Evolutionary conservation across 2,113 vertebrate species (phyloP), one percentile per base, ranked within the genome.

Genomic region (Melanerpes formicivorus): DNA sequence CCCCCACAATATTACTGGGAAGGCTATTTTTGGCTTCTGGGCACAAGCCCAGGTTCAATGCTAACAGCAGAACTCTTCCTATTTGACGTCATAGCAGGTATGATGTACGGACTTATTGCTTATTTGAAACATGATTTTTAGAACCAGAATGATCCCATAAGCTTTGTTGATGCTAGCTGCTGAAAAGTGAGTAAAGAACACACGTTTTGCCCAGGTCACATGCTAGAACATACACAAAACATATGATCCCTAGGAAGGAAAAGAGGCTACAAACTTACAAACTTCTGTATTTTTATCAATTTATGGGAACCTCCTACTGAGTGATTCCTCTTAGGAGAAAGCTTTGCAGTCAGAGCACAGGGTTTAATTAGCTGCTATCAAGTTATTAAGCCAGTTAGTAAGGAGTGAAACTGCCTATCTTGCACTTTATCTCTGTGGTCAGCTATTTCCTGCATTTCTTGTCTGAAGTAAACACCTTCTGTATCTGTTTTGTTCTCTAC

Each of bases 311-410:
- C 58, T 70, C 11, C 18, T 52, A 34, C 64, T 40, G 71, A 67
- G 40, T 65, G 70, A 73, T 9, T 23, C 50, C 40, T 75, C n/a
- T 52, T 69, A 30, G 60, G 10, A 87, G 66, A 54, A 37, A 52
- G 52, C 59, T 84, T 73, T 88, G 25, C 44, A 84, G 80, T 52
- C 48, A 91, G 30, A 74, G 48, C 55, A 56, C 23, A 55, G 44
- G 40, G 64, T 63, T 82, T 84, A 84, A 78, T 69, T 88, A 84
- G 88, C 80, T 55, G 48, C 32, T 75, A 60, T 66, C 10, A 56
- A 85, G 58, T 67, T 77, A 91, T 85, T 93, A 93, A 90, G 23
- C 48, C 65, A 71, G 55, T 76, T 93, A n/a, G 16, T 42, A 71
- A 90, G 56, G 40, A 84, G 34, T 65, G 58, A 93, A 80, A 23